phyloP scores from a whole-genome alignment of 1,140 invertebrate species.

The Drosophila grimshawi region DNA sequence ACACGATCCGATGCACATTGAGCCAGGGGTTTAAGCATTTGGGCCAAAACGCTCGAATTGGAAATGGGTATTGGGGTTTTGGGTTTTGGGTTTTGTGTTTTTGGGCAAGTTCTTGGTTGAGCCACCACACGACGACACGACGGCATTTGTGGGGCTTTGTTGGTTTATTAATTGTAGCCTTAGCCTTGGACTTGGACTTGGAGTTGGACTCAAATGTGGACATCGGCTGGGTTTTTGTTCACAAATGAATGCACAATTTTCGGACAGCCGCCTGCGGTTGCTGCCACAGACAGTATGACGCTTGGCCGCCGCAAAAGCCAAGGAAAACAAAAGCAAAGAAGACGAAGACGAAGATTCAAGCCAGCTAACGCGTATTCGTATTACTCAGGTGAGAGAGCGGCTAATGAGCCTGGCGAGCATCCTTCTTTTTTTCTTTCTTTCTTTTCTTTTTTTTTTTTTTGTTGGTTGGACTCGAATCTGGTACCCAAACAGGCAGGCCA shows the following conservation, averaged over 20 bases:
- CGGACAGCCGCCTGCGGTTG: conserved; percentile 71
- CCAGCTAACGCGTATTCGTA: conserved; percentile 54
- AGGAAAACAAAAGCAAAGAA: conserved; percentile 17
- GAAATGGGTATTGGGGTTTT: conserved; percentile 11
- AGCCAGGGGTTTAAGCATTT: conserved; percentile 24
- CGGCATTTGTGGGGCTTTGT: conserved; percentile 78
- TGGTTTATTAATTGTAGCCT: conserved; percentile 79
- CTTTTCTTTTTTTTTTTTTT: too few relatives aligned
- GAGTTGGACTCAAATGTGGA: conserved; percentile 51
- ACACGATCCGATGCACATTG: conserved; percentile 46
- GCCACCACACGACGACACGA: conserved; percentile 17
- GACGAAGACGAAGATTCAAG: conserved; percentile 37
- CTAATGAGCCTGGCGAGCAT: conserved; percentile 65
- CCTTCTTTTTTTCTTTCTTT: conserved; percentile 30
- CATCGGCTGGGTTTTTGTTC: conserved; percentile 61
- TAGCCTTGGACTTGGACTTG: conserved; percentile 70
- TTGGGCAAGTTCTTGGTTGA: conserved; percentile 34
- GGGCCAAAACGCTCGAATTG: conserved; percentile 11
- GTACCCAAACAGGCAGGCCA: conserved; percentile 11
- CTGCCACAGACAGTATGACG: conserved; percentile 81
- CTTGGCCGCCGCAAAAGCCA: conserved; percentile 44
- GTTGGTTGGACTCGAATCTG: background rate
- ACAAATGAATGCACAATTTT: conserved; percentile 84
- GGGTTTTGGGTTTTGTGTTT: conserved; percentile 20
- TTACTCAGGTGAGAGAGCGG: conserved; percentile 65